Evolutionary conservation across 2,113 vertebrate species (phyloP).

Genomic region (Nothocercus julius): DNA sequence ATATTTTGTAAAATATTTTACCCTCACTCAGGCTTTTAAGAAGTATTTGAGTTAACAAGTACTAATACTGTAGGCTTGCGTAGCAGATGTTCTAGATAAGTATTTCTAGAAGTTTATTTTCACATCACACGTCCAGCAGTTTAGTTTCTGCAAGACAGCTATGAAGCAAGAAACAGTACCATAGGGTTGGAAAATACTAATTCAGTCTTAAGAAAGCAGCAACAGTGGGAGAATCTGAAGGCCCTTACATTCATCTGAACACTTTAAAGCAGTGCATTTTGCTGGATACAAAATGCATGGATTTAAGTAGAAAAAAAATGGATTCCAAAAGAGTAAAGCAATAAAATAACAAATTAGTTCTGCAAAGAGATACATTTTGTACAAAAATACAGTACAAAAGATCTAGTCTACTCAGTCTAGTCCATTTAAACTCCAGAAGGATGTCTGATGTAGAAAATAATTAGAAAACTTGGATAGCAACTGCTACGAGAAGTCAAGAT

Average conservation of each 20-base stretch:
- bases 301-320: background rate
- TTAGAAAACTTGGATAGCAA: background rate
- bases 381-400: background rate
- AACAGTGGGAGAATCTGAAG: background rate
- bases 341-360: background rate
- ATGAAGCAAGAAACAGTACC: background rate
- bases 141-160: background rate
- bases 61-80: background rate
- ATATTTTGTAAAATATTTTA: background rate
- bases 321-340: background rate
- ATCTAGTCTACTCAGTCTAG: background rate
- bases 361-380: background rate
- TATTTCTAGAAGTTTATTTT: background rate
- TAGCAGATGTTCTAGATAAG: background rate
- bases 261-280: background rate
- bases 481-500: background rate
- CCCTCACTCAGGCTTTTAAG: background rate
- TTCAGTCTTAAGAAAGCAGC: background rate
- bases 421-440: background rate
- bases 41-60: background rate
- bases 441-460: background rate
- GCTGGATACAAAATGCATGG: background rate
- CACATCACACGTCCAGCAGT: background rate
- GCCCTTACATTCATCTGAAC: background rate
- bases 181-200: background rate